Conservation (phyloP, 2,113 vertebrate species). For the Synchiropus splendidus region DNA sequence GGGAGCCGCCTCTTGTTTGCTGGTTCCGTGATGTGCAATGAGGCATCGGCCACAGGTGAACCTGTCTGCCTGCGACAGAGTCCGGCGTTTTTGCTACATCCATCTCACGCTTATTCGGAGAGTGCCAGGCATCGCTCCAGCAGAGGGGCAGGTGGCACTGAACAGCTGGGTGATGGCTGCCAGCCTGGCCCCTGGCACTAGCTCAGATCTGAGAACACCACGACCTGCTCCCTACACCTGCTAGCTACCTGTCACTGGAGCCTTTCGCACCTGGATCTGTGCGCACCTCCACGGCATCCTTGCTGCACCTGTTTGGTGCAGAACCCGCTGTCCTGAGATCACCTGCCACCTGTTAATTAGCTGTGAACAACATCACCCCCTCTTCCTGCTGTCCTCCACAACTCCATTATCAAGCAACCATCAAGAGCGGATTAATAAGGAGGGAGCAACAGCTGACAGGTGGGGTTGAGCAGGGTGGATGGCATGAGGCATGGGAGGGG, state of each 20-base stretch:
- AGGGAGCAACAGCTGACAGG: neutral
- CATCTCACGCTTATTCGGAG: conserved; percentile 49
- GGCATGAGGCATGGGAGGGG: no score
- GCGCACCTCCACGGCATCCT: conserved; percentile 20
- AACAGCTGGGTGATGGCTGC: conserved; percentile 49
- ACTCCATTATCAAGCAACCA: neutral
- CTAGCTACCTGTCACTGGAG: conserved; percentile 36
- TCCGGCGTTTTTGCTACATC: conserved; percentile 37
- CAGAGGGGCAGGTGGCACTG: conserved; percentile 40
- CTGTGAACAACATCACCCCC: conserved; percentile 12
- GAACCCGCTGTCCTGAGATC: conserved; percentile 3
- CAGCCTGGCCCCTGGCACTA: conserved; percentile 34
- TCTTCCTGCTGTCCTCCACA: neutral
- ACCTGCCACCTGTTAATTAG: conserved; percentile 27
- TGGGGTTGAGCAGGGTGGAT: no score
- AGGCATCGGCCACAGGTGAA: conserved; percentile 46
- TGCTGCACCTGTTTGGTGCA: conserved; percentile 30
- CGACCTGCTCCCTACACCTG: conserved; percentile 39
- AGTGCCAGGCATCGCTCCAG: conserved; percentile 17
- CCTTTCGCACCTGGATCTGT: conserved; percentile 38
- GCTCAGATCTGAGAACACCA: conserved; percentile 40
- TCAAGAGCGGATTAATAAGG: neutral
- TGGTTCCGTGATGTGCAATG: conserved; percentile 27
- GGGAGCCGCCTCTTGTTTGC: conserved; percentile 28
- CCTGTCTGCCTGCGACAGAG: conserved; percentile 1